Conservation (phyloP, 1,140 invertebrate species). For the Rhyzopertha dominica region DNA sequence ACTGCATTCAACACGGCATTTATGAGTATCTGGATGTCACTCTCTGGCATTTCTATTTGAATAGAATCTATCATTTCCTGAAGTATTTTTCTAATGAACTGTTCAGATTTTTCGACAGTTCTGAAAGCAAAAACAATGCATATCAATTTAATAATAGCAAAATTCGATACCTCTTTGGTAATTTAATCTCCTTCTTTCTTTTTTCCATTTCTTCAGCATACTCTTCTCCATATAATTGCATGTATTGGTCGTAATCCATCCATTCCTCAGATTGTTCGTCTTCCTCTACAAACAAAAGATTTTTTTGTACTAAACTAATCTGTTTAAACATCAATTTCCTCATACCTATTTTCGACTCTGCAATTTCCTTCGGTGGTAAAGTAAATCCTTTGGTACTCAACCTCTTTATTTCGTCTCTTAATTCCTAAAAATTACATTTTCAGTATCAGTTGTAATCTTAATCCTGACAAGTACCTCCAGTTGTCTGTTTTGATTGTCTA, state of each 20-base stretch:
- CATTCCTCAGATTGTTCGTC: constrained; percentile 5
- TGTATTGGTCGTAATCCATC: constrained; percentile 20
- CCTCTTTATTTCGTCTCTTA: constrained; percentile 37
- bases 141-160: too few species aligned
- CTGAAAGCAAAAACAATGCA: too few species aligned
- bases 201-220: constrained; percentile 4
- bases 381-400: constrained; percentile 35
- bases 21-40: too few species aligned
- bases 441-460: constrained; percentile 15
- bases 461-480: constrained; percentile 40
- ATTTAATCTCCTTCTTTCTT: constrained; percentile 15
- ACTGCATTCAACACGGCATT: too few species aligned
- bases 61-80: too few species aligned
- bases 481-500: constrained; percentile 40
- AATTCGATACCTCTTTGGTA: too few species aligned
- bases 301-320: too few species aligned
- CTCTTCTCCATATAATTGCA: constrained; percentile 4
- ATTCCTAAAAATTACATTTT: constrained; percentile 20
- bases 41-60: too few species aligned
- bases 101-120: too few species aligned
- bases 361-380: constrained; percentile 7
- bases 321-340: too few species aligned
- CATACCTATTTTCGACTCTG: constrained; percentile 10
- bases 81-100: too few species aligned
- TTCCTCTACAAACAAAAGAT: too few species aligned